phyloP scores from a whole-genome alignment of 1,140 invertebrate species.

The Apis florea region DNA sequence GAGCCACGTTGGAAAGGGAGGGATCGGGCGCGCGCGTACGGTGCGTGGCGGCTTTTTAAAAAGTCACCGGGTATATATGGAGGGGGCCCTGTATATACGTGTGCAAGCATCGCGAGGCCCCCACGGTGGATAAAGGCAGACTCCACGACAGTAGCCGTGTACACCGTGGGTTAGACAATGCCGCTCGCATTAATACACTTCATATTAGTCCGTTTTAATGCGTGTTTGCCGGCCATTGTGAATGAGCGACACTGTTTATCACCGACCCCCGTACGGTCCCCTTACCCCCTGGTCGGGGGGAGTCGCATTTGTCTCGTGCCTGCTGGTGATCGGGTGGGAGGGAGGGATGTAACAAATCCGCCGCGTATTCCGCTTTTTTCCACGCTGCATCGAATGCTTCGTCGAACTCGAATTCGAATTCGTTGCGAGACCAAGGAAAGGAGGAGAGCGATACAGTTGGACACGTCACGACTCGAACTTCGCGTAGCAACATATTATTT shows the following conservation, averaged over 20 bases:
- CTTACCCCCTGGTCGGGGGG: conserved; percentile 60
- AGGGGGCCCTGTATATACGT: conserved; percentile 56
- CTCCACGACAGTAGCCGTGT: conserved; percentile 79
- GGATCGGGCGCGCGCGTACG: conserved; percentile 2
- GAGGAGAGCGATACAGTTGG: conserved; percentile 73
- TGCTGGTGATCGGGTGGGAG: conserved; percentile 69
- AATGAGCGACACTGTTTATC: conserved; percentile 81
- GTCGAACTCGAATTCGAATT: too few relatives aligned
- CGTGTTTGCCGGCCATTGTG: conserved; percentile 80
- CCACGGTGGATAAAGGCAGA: conserved; percentile 76
- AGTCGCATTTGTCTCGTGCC: conserved; percentile 76
- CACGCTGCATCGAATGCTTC: too few relatives aligned
- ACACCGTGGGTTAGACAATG: conserved; percentile 79
- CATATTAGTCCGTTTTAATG: conserved; percentile 81
- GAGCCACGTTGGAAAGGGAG: neutral
- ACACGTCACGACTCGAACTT: conserved; percentile 54
- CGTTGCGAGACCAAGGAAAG: too few relatives aligned
- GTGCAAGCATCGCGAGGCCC: conserved; percentile 70
- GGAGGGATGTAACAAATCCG: conserved; percentile 73
- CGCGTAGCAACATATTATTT: conserved; percentile 75
- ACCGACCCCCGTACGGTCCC: conserved; percentile 76
- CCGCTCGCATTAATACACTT: conserved; percentile 80
- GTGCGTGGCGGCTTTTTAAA: conserved; percentile 61
- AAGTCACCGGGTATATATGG: conserved; percentile 74
- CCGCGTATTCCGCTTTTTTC: conserved; percentile 39